Percentiles rank a stretch among this genome's conserved stretches.
These are phyloP conservation scores for Lateolabrax maculatus DNA, from an alignment of 2,797 vertebrate genomes.

Conservation along the genomic window DNA sequence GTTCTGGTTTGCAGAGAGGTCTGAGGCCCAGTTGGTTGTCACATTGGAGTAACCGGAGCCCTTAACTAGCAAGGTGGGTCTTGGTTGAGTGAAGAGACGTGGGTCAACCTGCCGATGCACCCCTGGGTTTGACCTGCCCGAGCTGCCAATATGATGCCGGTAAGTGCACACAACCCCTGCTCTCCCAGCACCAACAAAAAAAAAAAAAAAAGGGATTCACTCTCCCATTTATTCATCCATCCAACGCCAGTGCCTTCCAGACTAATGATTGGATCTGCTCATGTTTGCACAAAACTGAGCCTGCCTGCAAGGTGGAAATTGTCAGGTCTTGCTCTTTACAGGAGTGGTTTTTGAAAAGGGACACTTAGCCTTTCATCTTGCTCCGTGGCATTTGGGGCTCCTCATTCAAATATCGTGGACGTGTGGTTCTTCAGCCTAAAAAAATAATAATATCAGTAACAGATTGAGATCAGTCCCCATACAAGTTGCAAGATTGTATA, in stretches of 20 bases:
- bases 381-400: not conserved
- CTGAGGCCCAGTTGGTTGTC: slow-evolving; percentile 72
- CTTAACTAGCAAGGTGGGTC: slow-evolving; percentile 56
- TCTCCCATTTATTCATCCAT: not conserved
- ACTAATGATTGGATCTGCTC: too few species aligned
- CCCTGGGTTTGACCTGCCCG: slow-evolving; percentile 58
- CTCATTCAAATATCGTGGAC: not conserved
- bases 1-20: slow-evolving; percentile 61
- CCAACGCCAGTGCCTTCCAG: not conserved
- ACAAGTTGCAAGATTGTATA: not conserved
- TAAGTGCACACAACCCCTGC: slow-evolving; percentile 52
- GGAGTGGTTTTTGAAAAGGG: not conserved
- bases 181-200: accelerated
- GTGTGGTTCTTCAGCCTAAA: not conserved
- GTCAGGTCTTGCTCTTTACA: not conserved
- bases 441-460: not conserved
- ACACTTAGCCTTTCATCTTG: not conserved
- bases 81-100: slow-evolving; percentile 41
- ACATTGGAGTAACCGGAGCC: slow-evolving; percentile 64
- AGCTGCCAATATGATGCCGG: slow-evolving; percentile 82
- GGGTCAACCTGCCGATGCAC: slow-evolving; percentile 54
- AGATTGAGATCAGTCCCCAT: not conserved
- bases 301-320: not conserved
- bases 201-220: too few species aligned
- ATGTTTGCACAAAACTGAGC: not conserved